Conservation (phyloP, 2,113 vertebrate species). For the Thamnophis sirtalis region DNA sequence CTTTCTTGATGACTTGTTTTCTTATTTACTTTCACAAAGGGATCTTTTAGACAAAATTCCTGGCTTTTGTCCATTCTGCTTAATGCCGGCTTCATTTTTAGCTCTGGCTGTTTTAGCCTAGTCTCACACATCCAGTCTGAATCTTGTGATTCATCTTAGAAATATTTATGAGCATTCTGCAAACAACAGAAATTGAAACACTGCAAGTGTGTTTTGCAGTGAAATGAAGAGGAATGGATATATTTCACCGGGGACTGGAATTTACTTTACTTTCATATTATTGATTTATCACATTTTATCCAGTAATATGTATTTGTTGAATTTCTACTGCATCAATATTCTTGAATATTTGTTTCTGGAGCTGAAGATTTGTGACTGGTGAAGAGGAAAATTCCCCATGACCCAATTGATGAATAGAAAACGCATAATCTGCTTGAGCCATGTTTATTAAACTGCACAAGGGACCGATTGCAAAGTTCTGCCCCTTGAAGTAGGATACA, state of each 20-base stretch:
- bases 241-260: not conserved
- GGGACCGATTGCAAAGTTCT: not conserved
- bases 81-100: not conserved
- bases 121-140: not conserved
- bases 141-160: not conserved
- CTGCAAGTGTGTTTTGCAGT: not conserved
- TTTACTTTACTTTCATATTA: not conserved
- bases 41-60: not conserved
- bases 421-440: not conserved
- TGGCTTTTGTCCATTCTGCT: not conserved
- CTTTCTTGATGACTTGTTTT: not conserved
- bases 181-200: not conserved
- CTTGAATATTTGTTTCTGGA: not conserved
- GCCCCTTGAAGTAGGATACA: not conserved
- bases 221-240: not conserved
- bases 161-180: not conserved
- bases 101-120: not conserved
- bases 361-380: not conserved
- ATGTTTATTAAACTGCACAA: not conserved
- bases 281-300: not conserved
- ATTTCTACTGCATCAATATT: not conserved
- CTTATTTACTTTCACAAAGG: no score
- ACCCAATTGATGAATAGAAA: not conserved
- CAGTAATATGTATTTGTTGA: not conserved
- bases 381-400: not conserved